These are phyloP conservation scores for Podotricha telesiphe DNA, from an alignment of 2,888 invertebrate species.

Conservation along the genomic window DNA sequence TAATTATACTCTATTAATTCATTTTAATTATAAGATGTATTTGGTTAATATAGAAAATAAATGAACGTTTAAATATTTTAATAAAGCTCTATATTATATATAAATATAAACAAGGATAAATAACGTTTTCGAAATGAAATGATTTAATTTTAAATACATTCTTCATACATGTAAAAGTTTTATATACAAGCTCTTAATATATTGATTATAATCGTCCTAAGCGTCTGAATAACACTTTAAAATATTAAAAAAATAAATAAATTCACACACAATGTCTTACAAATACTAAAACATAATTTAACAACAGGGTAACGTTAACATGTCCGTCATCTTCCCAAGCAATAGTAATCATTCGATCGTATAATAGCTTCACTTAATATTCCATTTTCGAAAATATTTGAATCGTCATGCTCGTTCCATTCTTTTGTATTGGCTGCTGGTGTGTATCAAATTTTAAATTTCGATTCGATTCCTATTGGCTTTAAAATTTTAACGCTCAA, in stretches of 20 bases:
- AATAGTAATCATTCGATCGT: slow-evolving; percentile 74
- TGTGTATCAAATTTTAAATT: slow-evolving; percentile 78
- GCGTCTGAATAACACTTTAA: not conserved
- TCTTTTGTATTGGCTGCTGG: slow-evolving; percentile 72
- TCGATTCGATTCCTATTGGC: slow-evolving; percentile 73
- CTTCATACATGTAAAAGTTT: no score
- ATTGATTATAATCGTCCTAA: no score
- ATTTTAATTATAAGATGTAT: no score
- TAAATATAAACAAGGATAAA: no score
- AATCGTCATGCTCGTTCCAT: slow-evolving; percentile 81
- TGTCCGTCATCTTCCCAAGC: slow-evolving; percentile 58
- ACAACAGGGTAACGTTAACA: slow-evolving; percentile 60
- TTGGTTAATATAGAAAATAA: no score
- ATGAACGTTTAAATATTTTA: no score
- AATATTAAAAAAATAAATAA: slow-evolving; percentile 39
- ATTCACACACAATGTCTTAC: slow-evolving; percentile 13
- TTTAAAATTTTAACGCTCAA: slow-evolving; percentile 60
- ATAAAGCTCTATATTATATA: no score
- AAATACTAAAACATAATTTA: slow-evolving; percentile 56
- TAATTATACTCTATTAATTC: not conserved
- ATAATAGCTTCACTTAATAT: slow-evolving; percentile 82
- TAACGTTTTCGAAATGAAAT: no score
- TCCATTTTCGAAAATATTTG: slow-evolving; percentile 83
- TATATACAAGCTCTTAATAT: no score
- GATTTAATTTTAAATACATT: no score